These are phyloP conservation scores for Pseudomyrmex pallidus DNA, from an alignment of 1,140 invertebrate species.

Conservation along the genomic window DNA sequence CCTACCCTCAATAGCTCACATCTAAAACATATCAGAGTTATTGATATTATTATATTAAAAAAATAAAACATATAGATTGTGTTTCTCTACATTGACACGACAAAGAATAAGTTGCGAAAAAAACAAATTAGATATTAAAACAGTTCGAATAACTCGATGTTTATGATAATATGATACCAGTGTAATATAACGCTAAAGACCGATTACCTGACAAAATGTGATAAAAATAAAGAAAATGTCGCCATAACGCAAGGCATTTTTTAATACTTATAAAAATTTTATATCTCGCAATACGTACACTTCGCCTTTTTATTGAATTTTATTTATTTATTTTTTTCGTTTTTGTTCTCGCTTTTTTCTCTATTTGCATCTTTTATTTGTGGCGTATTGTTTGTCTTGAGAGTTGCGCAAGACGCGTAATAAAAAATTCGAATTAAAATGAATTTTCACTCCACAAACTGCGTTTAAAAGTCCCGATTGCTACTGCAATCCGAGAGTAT, in stretches of 20 bases:
- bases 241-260: conserved; percentile 36
- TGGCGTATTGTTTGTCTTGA: background rate
- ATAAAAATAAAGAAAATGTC: conserved; percentile 62
- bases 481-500: conserved; percentile 6
- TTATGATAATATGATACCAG: conserved; percentile 39
- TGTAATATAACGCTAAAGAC: conserved; percentile 60
- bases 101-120: background rate
- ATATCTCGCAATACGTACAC: background rate
- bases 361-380: conserved; percentile 15
- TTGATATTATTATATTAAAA: background rate
- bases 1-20: conserved; percentile 80
- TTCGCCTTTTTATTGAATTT: conserved; percentile 1
- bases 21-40: conserved; percentile 74
- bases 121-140: conserved; percentile 63
- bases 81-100: no score
- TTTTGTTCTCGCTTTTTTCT: background rate
- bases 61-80: no score
- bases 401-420: conserved; percentile 22
- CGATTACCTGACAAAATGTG: conserved; percentile 41
- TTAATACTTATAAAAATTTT: conserved; percentile 64
- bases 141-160: conserved; percentile 18
- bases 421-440: conserved; percentile 42
- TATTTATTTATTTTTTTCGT: background rate
- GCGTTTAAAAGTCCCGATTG: conserved; percentile 6
- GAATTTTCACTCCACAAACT: background rate